Percentiles rank a stretch among this genome's conserved stretches.
Evolutionary conservation across 2,888 invertebrate species (phyloP).

Genomic region (Parnassius mnemosyne): DNA sequence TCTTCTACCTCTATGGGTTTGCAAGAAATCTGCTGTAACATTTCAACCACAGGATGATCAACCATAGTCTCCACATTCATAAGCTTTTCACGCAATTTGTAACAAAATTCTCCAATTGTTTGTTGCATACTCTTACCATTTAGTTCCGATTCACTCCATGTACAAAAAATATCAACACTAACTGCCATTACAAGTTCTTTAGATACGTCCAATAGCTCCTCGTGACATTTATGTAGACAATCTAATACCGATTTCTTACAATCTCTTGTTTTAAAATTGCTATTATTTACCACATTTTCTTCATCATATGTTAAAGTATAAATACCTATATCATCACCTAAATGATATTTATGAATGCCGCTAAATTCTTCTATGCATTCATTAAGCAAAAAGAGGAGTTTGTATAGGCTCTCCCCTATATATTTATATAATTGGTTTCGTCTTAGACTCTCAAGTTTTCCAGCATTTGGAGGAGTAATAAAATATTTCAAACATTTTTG

Average conservation of each 20-base stretch:
- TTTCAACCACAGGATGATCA: conserved; percentile 57
- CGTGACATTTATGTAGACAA: conserved; percentile 50
- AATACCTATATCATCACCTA: conserved; percentile 40
- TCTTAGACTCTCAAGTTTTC: conserved; percentile 45
- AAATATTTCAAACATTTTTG: conserved; percentile 57
- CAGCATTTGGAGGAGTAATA: conserved; percentile 53
- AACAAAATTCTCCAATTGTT: conserved; percentile 59
- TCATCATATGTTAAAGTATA: conserved; percentile 53
- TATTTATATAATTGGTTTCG: conserved; percentile 56
- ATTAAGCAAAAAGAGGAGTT: conserved; percentile 43
- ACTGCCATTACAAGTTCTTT: conserved; percentile 62
- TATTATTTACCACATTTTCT: conserved; percentile 37
- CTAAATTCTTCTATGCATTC: conserved; percentile 49
- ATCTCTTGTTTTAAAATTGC: conserved; percentile 42
- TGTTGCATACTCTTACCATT: conserved; percentile 61
- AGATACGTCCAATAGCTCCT: conserved; percentile 51
- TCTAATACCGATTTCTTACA: conserved; percentile 47
- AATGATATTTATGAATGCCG: conserved; percentile 40
- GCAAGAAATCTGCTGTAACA: conserved; percentile 60
- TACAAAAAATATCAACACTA: conserved; percentile 68
- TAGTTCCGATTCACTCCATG: conserved; percentile 70
- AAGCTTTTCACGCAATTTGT: conserved; percentile 49
- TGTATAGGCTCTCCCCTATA: conserved; percentile 51
- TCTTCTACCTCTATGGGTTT: conserved; percentile 58
- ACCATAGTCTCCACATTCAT: conserved; percentile 37